Percentiles rank a stretch among this genome's conserved stretches.
Conservation (phyloP, 1,140 invertebrate genomes). For the Sitophilus oryzae region DNA sequence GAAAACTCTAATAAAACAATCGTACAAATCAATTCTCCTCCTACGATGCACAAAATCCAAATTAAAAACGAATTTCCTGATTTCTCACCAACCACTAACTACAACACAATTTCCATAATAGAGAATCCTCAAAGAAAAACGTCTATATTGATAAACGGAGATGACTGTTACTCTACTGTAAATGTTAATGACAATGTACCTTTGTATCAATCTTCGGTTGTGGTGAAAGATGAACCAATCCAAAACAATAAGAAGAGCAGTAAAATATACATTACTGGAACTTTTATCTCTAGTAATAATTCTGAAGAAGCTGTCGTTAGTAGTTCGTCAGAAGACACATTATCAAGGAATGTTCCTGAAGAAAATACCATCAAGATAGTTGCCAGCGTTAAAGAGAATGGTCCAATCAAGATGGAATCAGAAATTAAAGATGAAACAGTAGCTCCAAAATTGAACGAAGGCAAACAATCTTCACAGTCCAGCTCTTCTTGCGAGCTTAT, state of each 20-base stretch:
- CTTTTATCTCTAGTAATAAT: slow-evolving; percentile 9
- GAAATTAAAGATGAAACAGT: too few species aligned
- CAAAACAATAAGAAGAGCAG: slow-evolving; percentile 32
- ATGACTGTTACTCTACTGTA: slow-evolving; percentile 62
- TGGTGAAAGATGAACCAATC: slow-evolving; percentile 49
- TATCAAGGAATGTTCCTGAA: too few species aligned
- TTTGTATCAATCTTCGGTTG: slow-evolving; percentile 61
- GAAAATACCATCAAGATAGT: too few species aligned
- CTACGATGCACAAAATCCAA: slow-evolving; percentile 53
- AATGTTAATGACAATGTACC: slow-evolving; percentile 56
- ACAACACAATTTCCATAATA: slow-evolving; percentile 32
- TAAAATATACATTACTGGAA: slow-evolving; percentile 40
- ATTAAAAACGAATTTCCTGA: slow-evolving; percentile 48
- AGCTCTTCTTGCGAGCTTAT: slow-evolving; percentile 43
- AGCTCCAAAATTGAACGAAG: too few species aligned
- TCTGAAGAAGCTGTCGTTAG: slow-evolving; percentile 2
- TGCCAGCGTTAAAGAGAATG: too few species aligned
- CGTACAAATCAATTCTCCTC: slow-evolving; percentile 39
- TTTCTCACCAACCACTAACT: slow-evolving; percentile 11
- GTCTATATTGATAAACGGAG: slow-evolving; percentile 68
- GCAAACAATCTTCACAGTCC: background rate
- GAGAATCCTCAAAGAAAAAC: slow-evolving; percentile 57
- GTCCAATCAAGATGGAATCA: too few species aligned
- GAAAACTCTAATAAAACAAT: slow-evolving; percentile 37
- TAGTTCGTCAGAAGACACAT: too few species aligned